Base-by-base conservation (phyloP, 1,140 invertebrate species). In the Schlechtendalia chinensis region DNA sequence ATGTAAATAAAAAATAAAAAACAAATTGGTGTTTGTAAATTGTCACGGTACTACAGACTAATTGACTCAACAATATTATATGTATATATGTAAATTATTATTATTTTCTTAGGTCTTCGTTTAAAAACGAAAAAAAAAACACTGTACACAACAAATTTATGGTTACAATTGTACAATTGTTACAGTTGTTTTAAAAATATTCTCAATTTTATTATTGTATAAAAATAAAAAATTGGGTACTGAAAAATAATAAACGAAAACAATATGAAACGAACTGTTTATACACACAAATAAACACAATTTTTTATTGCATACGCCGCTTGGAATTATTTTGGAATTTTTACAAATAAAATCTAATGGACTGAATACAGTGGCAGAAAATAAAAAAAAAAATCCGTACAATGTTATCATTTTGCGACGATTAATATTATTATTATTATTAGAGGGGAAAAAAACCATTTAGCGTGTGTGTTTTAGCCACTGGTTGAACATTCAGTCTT, bases 11-110 rank as follows among this genome's bases (percentile, higher is more conserved):
- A 54, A 75, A 59, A 59, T 24, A 58, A 59, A 74, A 79, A 79
- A 79, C 75, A 79, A 77, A 61, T 79, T 79, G 75, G 75, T 79
- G 75, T 79, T 79, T n/a, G 17, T 47, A 79, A 39, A 79, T 79
- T 79, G 56, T 79, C 58, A 79, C 32, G 22, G 75, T 79, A 61
- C 56, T 79, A 79, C 54, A 79, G 32, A 63, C 56, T 79, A 79
- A 79, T 79, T 79, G 56, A 79, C 72, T 77, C 72, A 59, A 58
- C 72, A 77, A 77, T 45, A 77, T 77, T 58, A 77, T 39, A 75
- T 53, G 24, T 65, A 32, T 65, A 27, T 71, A 71, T 71, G 53
- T 29, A 72, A 72, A 72, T 53, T 50, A 54, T 47, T 24, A 71
- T 53, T 69, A 32, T 69, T 69, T 22, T 72, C 27, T 72, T 72